Evolutionary conservation across 2,113 vertebrate species (phyloP).

Genomic region (Ramphastos sulfuratus): DNA sequence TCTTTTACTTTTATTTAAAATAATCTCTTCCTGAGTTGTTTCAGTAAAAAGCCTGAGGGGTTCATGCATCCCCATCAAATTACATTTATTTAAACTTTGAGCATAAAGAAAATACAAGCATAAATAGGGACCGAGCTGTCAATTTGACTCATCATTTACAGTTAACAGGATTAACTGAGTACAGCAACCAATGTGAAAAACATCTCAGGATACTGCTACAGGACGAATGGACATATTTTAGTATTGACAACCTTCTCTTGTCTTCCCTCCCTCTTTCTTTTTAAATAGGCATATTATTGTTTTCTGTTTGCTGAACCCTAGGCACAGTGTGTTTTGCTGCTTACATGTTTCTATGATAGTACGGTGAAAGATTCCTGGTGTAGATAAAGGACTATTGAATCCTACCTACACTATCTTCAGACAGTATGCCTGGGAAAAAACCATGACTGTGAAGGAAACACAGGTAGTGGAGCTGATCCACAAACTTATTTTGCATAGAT

Average conservation of each 20-base stretch:
- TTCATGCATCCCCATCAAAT: conserved; percentile 66
- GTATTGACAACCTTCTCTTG: background rate
- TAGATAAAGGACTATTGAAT: background rate
- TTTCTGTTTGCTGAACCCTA: background rate
- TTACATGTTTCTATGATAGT: background rate
- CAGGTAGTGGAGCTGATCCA: background rate
- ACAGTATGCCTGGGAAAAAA: background rate
- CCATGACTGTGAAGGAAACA: background rate
- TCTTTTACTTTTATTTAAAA: conserved; percentile 47
- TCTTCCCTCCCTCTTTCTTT: background rate
- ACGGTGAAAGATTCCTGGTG: background rate
- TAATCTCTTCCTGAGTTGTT: conserved; percentile 1
- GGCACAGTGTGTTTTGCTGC: background rate
- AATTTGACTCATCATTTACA: conserved; percentile 55
- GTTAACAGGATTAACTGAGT: conserved; percentile 22
- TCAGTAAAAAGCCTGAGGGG: conserved; percentile 19
- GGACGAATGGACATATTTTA: background rate
- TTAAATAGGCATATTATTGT: background rate
- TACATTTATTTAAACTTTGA: conserved; percentile 66
- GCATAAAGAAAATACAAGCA: conserved; percentile 54
- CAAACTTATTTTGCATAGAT: background rate
- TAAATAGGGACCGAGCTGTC: conserved; percentile 62
- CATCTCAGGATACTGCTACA: background rate
- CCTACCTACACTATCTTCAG: background rate
- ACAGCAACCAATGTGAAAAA: background rate